Conservation (phyloP, 1,140 invertebrate species). For the Magallana ariakensis region DNA sequence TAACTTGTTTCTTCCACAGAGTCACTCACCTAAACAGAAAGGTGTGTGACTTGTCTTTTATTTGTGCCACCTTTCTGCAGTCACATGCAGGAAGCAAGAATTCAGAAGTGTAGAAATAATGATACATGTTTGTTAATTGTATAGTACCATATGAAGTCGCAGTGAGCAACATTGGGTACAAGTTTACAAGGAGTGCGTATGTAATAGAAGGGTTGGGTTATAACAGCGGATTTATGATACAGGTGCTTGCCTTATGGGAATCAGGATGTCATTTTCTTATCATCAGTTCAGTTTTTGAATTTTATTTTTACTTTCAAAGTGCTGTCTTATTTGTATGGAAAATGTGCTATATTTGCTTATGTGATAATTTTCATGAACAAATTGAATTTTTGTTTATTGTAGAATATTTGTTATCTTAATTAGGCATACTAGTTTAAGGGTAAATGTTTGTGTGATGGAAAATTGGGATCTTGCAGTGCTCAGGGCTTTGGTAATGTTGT, state of each 20-base stretch:
- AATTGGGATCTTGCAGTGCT: slow-evolving; percentile 18
- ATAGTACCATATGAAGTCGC: too few species aligned
- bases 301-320: background rate
- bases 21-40: too few species aligned
- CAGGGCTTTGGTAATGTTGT: slow-evolving; percentile 20
- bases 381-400: background rate
- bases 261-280: slow-evolving; percentile 15
- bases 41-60: background rate
- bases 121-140: background rate
- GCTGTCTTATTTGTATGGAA: slow-evolving; percentile 7
- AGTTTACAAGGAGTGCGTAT: background rate
- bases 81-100: background rate
- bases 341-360: slow-evolving; percentile 20
- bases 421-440: background rate
- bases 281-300: background rate
- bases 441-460: background rate
- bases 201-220: background rate
- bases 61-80: background rate
- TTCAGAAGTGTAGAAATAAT: background rate
- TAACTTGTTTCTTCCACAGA: background rate
- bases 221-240: slow-evolving; percentile 3
- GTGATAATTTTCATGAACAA: slow-evolving; percentile 30
- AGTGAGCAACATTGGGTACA: background rate
- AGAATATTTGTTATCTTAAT: slow-evolving; percentile 3
- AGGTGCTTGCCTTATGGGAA: background rate